Evolutionary conservation across 2,797 vertebrate species (phyloP).

Genomic region (Aldrovandia affinis): DNA sequence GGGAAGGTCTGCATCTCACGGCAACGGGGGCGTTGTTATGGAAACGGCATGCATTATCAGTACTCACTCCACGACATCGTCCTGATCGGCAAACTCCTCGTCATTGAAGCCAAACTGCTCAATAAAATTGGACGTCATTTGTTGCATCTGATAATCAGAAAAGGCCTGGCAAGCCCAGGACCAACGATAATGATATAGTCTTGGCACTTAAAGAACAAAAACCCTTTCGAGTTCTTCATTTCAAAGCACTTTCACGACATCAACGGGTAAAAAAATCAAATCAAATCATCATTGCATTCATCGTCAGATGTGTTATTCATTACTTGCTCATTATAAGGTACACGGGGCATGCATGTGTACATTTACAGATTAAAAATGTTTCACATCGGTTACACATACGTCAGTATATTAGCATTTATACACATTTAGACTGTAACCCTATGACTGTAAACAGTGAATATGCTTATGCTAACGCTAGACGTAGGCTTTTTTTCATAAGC

Average conservation of each 20-base stretch:
- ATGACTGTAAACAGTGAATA: neutral
- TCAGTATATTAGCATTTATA: neutral
- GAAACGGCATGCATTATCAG: slow-evolving; percentile 57
- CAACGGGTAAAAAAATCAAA: neutral
- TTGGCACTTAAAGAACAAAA: slow-evolving; percentile 79
- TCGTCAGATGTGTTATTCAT: neutral
- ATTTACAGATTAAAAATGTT: neutral
- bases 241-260: slow-evolving; percentile 1
- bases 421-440: neutral
- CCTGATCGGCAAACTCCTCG: slow-evolving; percentile 99
- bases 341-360: neutral
- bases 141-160: slow-evolving; percentile 99
- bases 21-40: neutral
- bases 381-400: neutral
- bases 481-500: neutral
- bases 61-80: slow-evolving; percentile 99
- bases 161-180: slow-evolving; percentile 99
- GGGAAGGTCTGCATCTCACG: neutral
- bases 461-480: too few relatives aligned
- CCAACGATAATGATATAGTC: slow-evolving; percentile 98
- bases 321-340: neutral
- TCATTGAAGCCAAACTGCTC: slow-evolving; percentile 99
- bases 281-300: neutral
- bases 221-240: neutral
- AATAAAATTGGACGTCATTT: slow-evolving; percentile 99